Base-by-base conservation (phyloP, 2,113 vertebrate species). In the Ophthalmolycus amberensis region DNA sequence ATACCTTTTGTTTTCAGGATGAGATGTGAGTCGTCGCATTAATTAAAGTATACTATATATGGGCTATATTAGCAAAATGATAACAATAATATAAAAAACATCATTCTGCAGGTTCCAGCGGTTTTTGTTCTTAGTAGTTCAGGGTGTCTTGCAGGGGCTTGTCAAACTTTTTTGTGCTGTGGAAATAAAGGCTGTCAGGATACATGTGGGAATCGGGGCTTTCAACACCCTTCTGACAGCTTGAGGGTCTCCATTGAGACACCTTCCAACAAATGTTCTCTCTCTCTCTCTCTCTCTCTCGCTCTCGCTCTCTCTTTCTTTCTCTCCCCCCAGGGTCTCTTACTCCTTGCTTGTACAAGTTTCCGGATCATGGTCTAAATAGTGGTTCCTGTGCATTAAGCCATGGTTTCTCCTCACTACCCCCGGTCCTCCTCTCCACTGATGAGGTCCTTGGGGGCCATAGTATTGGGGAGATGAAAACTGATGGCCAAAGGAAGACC, bases 321-420 rank as follows among this genome's bases (percentile, higher is more conserved):
- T 54, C 8, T 69, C 29, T 22, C 42, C 40, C 64, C 50, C 37
- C 59, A 98, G 98, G 97, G 58, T 95, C 97, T n/a, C 94, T 99
- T 71, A 94, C 97, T 6, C 96, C 98, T 2, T 99, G 98, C 87
- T 94, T 99, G 75, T 99, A 99, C 82, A 99, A 98, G 86, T 98
- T 99, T 92, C 97, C 98, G 0, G 98, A 99, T 77, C 97, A 98
- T 0, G 92, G 96, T 4, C 89, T 98, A 64, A 90, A 95, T 0
- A 90, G 95, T 34, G 82, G 96, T 37, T 96, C 97, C 8, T 98
- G 97, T 52, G 94, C 96, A 40, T 84, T 99, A 73, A 93, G 96
- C 74, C 98, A 98, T 0, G 83, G 97, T 52, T 98, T 99, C 91
- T 79, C 97, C 0, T 89, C 97, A 38, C 87, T 99, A 89, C 95